Base-by-base conservation (phyloP, 1,140 invertebrate species). In the Magallana ariakensis region DNA sequence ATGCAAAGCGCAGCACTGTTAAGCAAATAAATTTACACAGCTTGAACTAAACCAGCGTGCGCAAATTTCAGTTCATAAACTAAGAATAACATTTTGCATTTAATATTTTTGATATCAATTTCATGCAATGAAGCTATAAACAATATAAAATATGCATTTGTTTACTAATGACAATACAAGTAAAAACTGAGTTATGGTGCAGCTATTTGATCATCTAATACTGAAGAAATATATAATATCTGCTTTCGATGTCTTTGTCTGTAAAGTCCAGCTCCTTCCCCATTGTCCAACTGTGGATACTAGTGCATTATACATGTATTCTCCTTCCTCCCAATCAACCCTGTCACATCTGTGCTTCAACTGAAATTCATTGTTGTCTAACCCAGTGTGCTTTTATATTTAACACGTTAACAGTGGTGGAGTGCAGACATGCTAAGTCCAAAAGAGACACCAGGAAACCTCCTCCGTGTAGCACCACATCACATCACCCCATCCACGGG, bases 301-400 rank as follows among this genome's bases (percentile, higher is more conserved):
- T 62, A 7, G 1, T n/a, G 15, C 16, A 62, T 62, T 16, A 62
- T 46, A 46, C 33, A 46, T 46, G 33, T 46, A 46, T 46, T 5
- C 33, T 46, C 33, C 33, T 46, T 46, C 33, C 33, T 1, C 33
- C 33, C 33, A 16, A 19, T 62, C n/a, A 66, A 19, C 66, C 66
- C 10, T 33, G 22, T 75, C 19, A 26, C 33, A 26, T 75, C 66
- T 62, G 8, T 75, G 66, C 33, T 75, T 75, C 22, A 75, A 26
- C 11, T 75, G 13, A 26, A 10, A 75, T 26, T 26, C 19, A n/a
- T 62, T 75, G 66, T 75, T 75, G 66, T 75, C 15, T 75, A 75
- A 75, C 66, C 66, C 58, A 26, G 66, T 75, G 66, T 75, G 66
- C 66, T 75, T 75, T 62, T 75, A 75, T 75, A 75, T 75, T 75